These are phyloP conservation scores for Diadema setosum DNA, from an alignment of 35 echinoderm and acorn worm species.

Conservation along the genomic window DNA sequence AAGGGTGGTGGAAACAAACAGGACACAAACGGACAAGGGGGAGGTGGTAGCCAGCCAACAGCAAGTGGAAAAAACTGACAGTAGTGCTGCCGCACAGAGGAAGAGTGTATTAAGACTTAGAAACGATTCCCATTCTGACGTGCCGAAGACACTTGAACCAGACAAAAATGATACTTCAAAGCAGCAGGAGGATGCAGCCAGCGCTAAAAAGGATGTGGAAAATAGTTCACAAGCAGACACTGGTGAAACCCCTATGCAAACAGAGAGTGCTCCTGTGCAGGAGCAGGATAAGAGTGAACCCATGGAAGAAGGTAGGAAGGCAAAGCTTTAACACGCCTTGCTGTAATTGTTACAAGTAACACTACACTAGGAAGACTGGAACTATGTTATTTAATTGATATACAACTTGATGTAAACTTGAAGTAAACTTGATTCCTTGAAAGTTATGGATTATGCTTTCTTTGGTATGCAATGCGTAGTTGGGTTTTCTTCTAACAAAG, in stretches of 20 bases:
- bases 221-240: neutral
- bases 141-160: neutral
- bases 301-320: neutral
- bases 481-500: too few species aligned
- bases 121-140: neutral
- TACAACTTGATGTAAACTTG: too few species aligned
- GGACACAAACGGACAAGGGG: neutral
- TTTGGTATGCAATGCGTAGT: too few species aligned
- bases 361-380: too few species aligned
- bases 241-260: neutral
- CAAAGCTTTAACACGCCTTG: too few species aligned
- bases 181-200: neutral
- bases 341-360: too few species aligned
- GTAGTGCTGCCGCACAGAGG: neutral
- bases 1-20: neutral
- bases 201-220: neutral
- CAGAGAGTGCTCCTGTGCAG: neutral
- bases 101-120: conserved; percentile 12
- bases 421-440: too few species aligned
- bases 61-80: conserved; percentile 1
- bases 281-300: neutral
- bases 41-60: neutral
- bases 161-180: neutral
- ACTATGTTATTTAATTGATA: too few species aligned
- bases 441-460: too few species aligned